These are phyloP conservation scores for Noctilio leporinus DNA, from an alignment of 2,113 vertebrate species.

Conservation along the genomic window DNA sequence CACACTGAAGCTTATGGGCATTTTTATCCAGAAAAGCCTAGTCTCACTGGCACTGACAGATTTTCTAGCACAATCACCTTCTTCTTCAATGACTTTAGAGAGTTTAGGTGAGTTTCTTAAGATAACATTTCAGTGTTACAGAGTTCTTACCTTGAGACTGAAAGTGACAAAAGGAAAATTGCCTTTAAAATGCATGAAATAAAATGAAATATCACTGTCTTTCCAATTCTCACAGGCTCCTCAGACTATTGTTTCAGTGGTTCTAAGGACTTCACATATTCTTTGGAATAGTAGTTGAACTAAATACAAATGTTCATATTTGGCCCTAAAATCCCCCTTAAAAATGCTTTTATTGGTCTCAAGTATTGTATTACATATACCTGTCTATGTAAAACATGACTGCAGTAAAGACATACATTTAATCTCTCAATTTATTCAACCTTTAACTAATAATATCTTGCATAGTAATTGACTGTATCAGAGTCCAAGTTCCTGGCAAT, in stretches of 20 bases:
- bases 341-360: not conserved
- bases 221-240: not conserved
- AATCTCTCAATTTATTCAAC: not conserved
- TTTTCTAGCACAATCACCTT: not conserved
- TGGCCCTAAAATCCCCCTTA: not conserved
- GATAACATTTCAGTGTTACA: not conserved
- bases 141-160: not conserved
- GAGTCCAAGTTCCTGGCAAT: not conserved
- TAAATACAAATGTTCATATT: not conserved
- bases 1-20: constrained; percentile 18
- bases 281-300: not conserved
- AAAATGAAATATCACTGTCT: not conserved
- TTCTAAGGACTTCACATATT: not conserved
- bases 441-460: not conserved
- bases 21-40: constrained; percentile 26
- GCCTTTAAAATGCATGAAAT: not conserved
- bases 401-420: not conserved
- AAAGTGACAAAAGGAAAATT: not conserved
- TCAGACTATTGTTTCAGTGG: not conserved
- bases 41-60: constrained; percentile 10
- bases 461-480: not conserved
- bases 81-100: not conserved
- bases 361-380: not conserved
- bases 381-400: not conserved
- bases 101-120: not conserved